A percentile compares a stretch with the other conserved stretches of the same genome.
Conservation (phyloP, 2,113 vertebrate species). For the Vulpes vulpes region DNA sequence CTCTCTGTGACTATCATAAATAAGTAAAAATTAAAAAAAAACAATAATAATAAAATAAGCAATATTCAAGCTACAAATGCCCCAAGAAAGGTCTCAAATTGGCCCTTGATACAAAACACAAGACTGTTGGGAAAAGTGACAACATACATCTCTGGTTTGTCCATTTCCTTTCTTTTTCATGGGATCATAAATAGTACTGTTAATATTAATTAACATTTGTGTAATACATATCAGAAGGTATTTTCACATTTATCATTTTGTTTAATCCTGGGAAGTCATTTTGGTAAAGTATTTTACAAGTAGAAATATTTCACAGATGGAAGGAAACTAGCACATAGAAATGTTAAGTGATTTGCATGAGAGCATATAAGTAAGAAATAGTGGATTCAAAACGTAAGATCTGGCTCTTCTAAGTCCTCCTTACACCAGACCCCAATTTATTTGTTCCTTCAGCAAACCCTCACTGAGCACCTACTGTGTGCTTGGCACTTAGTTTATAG, state of each 20-base stretch:
- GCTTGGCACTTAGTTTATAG: neutral
- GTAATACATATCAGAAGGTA: neutral
- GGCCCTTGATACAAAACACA: neutral
- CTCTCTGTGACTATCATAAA: no score
- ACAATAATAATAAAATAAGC: no score
- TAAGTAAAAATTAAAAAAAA: no score
- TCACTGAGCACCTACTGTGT: rapidly evolving
- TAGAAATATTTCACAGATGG: neutral
- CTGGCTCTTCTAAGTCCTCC: neutral
- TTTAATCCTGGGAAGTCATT: neutral
- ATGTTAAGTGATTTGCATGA: neutral
- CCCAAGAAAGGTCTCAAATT: neutral
- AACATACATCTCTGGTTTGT: rapidly evolving
- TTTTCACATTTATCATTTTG: neutral
- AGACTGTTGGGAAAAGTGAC: rapidly evolving
- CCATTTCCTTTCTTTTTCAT: neutral
- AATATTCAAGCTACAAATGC: no score
- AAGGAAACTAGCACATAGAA: rapidly evolving
- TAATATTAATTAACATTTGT: rapidly evolving
- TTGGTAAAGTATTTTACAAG: neutral
- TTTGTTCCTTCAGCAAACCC: neutral
- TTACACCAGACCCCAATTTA: rapidly evolving
- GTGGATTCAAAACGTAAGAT: rapidly evolving
- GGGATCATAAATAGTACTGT: rapidly evolving
- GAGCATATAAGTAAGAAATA: rapidly evolving